Evolutionary conservation across 1,140 invertebrate genomes (phyloP).

Genomic region (Papilio polytes): DNA sequence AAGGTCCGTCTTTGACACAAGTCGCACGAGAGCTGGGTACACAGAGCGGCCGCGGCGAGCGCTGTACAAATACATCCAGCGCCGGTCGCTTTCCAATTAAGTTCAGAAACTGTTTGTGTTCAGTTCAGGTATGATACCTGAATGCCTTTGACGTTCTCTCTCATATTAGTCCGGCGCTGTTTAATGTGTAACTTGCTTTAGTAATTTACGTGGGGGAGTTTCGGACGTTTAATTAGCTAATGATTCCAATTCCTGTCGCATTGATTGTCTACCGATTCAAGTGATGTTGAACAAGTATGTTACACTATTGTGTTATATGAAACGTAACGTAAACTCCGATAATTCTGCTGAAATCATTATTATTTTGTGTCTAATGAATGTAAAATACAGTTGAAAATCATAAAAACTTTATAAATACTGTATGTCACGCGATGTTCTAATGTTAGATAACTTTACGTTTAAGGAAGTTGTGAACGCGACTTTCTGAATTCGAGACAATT

Average conservation of each 20-base stretch:
- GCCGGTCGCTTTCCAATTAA: conserved; percentile 67
- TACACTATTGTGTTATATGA: background rate
- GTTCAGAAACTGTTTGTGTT: conserved; percentile 60
- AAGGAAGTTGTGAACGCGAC: background rate
- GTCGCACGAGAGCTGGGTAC: conserved; percentile 54
- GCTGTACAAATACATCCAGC: conserved; percentile 60
- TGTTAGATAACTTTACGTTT: conserved; percentile 1
- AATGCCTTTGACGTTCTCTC: conserved; percentile 62
- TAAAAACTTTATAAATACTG: too few relatives aligned
- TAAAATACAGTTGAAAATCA: background rate
- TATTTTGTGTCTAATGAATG: too few relatives aligned
- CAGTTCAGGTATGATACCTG: conserved; percentile 59
- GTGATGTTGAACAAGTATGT: background rate
- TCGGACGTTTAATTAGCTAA: conserved; percentile 38
- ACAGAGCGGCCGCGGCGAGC: conserved; percentile 56
- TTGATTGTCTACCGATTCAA: background rate
- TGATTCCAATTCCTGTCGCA: conserved; percentile 28
- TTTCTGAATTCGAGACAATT: conserved; percentile 24
- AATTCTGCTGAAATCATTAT: too few relatives aligned
- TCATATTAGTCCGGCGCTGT: conserved; percentile 53
- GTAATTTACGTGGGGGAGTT: conserved; percentile 39
- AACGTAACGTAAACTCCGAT: background rate
- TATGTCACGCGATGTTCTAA: background rate
- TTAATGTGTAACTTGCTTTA: conserved; percentile 58
- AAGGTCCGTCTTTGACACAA: conserved; percentile 57